These are phyloP conservation scores for Falcaria lacertinaria DNA, from an alignment of 2,888 invertebrate genomes.

Conservation along the genomic window DNA sequence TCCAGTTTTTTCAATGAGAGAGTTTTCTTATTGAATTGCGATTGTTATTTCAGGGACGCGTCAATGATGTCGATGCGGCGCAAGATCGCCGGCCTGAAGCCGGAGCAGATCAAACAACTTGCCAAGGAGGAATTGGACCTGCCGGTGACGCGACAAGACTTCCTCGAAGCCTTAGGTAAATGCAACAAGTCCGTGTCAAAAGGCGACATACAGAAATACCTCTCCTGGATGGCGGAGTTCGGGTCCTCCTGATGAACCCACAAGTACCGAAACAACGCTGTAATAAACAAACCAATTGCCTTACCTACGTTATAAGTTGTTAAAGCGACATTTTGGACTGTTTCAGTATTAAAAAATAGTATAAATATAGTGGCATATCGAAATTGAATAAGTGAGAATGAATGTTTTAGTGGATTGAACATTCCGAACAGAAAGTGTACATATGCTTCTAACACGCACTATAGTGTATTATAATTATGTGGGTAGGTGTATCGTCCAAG, in stretches of 20 bases:
- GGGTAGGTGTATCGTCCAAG: conserved; percentile 12
- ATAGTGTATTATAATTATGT: too few relatives aligned
- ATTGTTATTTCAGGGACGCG: conserved; percentile 86
- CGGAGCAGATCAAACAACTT: conserved; percentile 95
- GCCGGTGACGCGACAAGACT: conserved; percentile 95
- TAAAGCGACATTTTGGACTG: conserved; percentile 50
- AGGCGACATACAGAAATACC: conserved; percentile 96
- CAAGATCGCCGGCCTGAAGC: conserved; percentile 94
- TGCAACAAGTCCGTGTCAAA: conserved; percentile 98
- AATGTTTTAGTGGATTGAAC: conserved; percentile 24
- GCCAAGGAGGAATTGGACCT: conserved; percentile 97
- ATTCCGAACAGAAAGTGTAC: conserved; percentile 33
- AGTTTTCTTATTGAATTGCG: too few relatives aligned
- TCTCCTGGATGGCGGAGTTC: conserved; percentile 98
- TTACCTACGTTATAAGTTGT: conserved; percentile 39
- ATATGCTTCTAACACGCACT: conserved; percentile 32
- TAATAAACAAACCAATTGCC: conserved; percentile 35
- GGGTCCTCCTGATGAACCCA: conserved; percentile 88
- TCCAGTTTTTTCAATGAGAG: too few relatives aligned
- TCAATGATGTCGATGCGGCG: conserved; percentile 99
- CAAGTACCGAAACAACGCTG: conserved; percentile 20
- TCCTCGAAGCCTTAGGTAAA: conserved; percentile 94
- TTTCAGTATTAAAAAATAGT: conserved; percentile 64
- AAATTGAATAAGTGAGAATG: conserved; percentile 31
- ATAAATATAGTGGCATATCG: conserved; percentile 55